phyloP scores from a whole-genome alignment of 2,113 vertebrate genomes.

The Psittacus erithacus region DNA sequence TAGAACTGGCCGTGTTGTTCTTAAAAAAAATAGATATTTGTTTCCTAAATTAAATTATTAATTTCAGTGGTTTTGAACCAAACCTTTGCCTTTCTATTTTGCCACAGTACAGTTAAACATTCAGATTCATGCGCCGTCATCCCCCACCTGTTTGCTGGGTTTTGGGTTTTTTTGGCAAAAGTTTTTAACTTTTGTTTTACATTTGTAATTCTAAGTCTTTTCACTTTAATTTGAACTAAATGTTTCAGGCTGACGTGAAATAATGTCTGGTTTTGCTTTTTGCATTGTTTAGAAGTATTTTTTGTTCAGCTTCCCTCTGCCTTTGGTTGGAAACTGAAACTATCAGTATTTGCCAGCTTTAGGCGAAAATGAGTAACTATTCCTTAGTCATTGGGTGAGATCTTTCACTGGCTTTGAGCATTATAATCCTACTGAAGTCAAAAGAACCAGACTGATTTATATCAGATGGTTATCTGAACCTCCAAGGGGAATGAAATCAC shows the following conservation, averaged over 20 bases:
- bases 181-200: not conserved
- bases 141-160: not conserved
- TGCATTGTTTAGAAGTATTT: not conserved
- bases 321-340: not conserved
- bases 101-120: not conserved
- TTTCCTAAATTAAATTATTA: not conserved
- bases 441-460: not conserved
- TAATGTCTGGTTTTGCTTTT: not conserved
- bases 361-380: not conserved
- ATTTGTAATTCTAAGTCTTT: not conserved
- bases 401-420: not conserved
- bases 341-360: not conserved
- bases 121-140: not conserved
- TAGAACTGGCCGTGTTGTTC: not conserved
- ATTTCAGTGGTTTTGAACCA: not conserved
- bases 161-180: not conserved
- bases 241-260: not conserved
- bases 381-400: not conserved
- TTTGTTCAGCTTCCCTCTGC: not conserved
- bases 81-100: not conserved
- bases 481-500: not conserved
- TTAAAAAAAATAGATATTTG: not conserved
- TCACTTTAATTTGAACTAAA: not conserved
- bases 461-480: slow-evolving; percentile 22
- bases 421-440: not conserved